These are phyloP conservation scores for Danio jaintianensis DNA, from an alignment of 2,797 vertebrate genomes.

Conservation along the genomic window DNA sequence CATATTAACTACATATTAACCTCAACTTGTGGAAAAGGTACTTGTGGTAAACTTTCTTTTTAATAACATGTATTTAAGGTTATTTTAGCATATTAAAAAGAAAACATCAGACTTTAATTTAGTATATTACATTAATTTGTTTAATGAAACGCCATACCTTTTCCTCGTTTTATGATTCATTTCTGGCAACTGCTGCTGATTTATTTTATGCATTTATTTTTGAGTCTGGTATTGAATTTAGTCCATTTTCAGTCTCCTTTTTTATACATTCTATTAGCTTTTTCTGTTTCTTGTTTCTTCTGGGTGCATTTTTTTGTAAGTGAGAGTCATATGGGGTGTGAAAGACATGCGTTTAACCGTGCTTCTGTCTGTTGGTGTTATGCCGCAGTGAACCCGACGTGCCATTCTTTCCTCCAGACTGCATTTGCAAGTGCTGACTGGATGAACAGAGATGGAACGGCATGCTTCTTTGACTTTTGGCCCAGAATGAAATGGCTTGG, in stretches of 20 bases:
- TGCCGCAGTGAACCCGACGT: slow-evolving; percentile 37
- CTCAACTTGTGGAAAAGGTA: too few species aligned
- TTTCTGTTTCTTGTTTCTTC: neutral
- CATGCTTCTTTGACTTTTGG: slow-evolving; percentile 15
- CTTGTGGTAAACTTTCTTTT: too few species aligned
- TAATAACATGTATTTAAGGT: too few species aligned
- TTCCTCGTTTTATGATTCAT: too few species aligned
- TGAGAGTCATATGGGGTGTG: neutral
- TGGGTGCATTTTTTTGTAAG: slow-evolving; percentile 5
- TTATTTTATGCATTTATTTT: neutral
- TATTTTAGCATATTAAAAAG: too few species aligned
- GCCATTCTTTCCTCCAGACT: slow-evolving; percentile 35
- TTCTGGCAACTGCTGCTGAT: neutral
- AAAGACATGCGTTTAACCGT: slow-evolving; percentile 37
- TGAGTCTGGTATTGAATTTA: neutral
- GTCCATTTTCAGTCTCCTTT: neutral
- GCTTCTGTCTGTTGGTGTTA: slow-evolving; percentile 45
- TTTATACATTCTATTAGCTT: neutral
- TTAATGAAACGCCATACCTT: too few species aligned
- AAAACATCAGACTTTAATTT: too few species aligned
- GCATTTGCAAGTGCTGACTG: slow-evolving; percentile 29
- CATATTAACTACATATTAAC: too few species aligned
- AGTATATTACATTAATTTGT: too few species aligned
- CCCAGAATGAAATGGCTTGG: neutral
- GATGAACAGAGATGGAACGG: slow-evolving; percentile 3